These are phyloP conservation scores for Patiria pectinifera DNA, from an alignment of 53 echinoderm and acorn worm genomes.

Conservation along the genomic window DNA sequence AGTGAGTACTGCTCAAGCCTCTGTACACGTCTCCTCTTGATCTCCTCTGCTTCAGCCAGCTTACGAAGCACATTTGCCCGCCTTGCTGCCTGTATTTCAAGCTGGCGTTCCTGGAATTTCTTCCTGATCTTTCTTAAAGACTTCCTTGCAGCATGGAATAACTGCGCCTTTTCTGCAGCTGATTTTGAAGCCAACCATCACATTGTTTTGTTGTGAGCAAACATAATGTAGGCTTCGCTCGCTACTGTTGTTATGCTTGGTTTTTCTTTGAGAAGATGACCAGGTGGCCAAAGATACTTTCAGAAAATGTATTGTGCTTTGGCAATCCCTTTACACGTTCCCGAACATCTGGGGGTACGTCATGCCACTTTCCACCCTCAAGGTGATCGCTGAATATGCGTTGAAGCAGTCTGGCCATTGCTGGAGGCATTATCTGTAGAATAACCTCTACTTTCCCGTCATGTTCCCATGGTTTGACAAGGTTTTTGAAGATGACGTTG, in stretches of 20 bases:
- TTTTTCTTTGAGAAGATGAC: constrained; percentile 33
- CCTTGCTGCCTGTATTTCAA: too few species aligned
- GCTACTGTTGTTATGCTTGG: constrained; percentile 50
- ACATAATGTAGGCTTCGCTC: constrained; percentile 64
- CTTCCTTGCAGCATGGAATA: too few species aligned
- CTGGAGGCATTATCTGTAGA: constrained; percentile 52
- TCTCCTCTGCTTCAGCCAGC: too few species aligned
- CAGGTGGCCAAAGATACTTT: constrained; percentile 69
- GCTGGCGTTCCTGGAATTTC: too few species aligned
- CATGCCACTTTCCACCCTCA: constrained; percentile 59
- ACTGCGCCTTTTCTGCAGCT: background rate
- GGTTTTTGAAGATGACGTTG: constrained; percentile 19
- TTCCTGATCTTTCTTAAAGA: too few species aligned
- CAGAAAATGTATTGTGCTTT: constrained; percentile 72
- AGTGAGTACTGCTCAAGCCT: too few species aligned
- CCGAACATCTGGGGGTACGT: constrained; percentile 46
- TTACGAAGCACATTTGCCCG: too few species aligned
- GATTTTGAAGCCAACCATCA: constrained; percentile 51
- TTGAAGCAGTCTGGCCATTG: constrained; percentile 68
- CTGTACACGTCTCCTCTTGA: too few species aligned
- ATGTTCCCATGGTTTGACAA: constrained; percentile 39
- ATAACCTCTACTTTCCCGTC: constrained; percentile 69
- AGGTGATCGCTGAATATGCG: constrained; percentile 72
- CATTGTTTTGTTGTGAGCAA: constrained; percentile 58
- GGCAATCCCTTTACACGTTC: constrained; percentile 56